Conservation (phyloP, 2,888 invertebrate genomes). For the Cordilura impudica region DNA sequence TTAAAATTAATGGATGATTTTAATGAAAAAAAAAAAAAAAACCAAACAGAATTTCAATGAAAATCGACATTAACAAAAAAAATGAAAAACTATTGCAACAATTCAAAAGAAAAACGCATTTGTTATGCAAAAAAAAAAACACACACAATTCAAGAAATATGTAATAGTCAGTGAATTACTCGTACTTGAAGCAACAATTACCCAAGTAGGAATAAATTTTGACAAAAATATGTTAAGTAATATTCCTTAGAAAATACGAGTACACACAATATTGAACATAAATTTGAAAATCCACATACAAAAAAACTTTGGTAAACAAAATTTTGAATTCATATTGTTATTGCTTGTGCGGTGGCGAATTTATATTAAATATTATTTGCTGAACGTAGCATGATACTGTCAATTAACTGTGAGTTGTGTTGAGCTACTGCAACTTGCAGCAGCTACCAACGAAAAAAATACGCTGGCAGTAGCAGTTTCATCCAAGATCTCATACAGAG, state of each 20-base stretch:
- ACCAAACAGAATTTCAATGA: slow-evolving; percentile 10
- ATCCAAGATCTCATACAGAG: background rate
- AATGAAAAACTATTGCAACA: slow-evolving; percentile 12
- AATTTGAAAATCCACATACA: slow-evolving; percentile 9
- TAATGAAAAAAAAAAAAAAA: background rate
- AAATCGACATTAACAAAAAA: background rate
- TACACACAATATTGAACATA: background rate
- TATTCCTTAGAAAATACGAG: slow-evolving; percentile 1
- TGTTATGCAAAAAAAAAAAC: slow-evolving; percentile 3
- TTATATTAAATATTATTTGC: slow-evolving; percentile 12
- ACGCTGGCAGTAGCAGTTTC: background rate
- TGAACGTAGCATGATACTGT: slow-evolving; percentile 20
- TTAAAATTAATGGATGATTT: slow-evolving; percentile 60
- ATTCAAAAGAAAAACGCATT: slow-evolving; percentile 45
- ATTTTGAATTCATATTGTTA: background rate
- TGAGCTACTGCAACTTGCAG: slow-evolving; percentile 23
- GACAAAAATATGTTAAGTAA: slow-evolving; percentile 3
- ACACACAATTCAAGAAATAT: background rate
- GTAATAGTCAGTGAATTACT: background rate
- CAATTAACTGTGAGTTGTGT: slow-evolving; percentile 52
- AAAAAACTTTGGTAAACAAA: background rate
- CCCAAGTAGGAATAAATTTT: slow-evolving; percentile 20
- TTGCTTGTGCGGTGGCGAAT: background rate
- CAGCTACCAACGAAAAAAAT: too few relatives aligned
- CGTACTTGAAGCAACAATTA: background rate